Evolutionary conservation across 2,888 invertebrate genomes (phyloP).

Genomic region (Plagodis dolabraria): DNA sequence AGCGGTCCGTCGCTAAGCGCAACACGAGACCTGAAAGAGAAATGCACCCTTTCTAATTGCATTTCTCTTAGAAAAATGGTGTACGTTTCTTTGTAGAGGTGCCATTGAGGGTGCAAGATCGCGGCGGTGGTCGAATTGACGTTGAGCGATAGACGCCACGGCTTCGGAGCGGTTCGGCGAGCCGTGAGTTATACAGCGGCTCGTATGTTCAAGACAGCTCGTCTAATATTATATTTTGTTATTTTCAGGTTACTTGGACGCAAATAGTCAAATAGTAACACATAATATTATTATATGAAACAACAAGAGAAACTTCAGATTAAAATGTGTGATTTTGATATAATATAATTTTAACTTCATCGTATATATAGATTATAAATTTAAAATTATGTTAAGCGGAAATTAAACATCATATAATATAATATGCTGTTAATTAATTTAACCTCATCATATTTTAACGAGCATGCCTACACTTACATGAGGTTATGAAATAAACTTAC

Average conservation of each 20-base stretch:
- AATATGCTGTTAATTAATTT: no score
- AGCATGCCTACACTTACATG: no score
- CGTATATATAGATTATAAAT: no score
- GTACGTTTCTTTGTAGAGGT: constrained; percentile 69
- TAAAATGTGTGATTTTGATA: not conserved
- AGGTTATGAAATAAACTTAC: no score
- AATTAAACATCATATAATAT: no score
- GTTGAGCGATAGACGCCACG: constrained; percentile 68
- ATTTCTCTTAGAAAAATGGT: constrained; percentile 73
- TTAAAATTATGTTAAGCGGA: no score
- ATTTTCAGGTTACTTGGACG: constrained; percentile 29
- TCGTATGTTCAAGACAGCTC: constrained; percentile 59
- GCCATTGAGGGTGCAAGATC: constrained; percentile 62
- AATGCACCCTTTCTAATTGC: constrained; percentile 72
- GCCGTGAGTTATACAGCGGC: constrained; percentile 64
- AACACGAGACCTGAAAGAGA: constrained; percentile 62
- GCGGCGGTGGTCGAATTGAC: constrained; percentile 63
- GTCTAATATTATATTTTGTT: constrained; percentile 33
- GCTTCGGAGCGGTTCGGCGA: constrained; percentile 50
- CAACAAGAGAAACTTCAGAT: no score
- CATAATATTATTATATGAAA: constrained; percentile 5
- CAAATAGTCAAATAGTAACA: constrained; percentile 21
- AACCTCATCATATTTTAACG: no score
- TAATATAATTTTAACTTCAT: no score
- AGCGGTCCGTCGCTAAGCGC: constrained; percentile 53